A percentile compares a stretch with the other conserved stretches of the same genome.
These are phyloP conservation scores for Sturnira hondurensis DNA, from an alignment of 2,113 vertebrate genomes.

Conservation along the genomic window DNA sequence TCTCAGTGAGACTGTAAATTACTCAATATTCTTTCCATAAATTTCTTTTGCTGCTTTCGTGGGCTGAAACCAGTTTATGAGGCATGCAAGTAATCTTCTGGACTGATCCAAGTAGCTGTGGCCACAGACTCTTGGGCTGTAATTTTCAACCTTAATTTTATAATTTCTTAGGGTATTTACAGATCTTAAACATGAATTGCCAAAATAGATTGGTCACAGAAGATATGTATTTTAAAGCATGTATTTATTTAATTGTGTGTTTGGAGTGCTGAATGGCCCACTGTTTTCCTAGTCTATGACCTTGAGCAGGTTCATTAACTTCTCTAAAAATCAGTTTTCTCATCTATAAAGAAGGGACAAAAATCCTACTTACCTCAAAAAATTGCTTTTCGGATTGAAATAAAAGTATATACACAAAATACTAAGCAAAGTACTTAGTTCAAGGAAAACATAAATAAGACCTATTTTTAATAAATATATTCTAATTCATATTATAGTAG, in stretches of 20 bases:
- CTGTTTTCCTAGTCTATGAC: not conserved
- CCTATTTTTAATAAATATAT: not conserved
- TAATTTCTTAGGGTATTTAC: not conserved
- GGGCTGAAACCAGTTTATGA: not conserved
- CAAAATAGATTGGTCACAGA: not conserved
- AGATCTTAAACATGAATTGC: not conserved
- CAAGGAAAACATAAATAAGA: not conserved
- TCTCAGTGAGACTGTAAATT: not conserved
- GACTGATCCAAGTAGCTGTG: not conserved
- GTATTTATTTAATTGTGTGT: not conserved
- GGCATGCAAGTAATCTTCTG: not conserved
- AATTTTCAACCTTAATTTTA: not conserved
- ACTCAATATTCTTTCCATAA: not conserved
- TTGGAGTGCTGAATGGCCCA: not conserved
- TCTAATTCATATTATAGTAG: not conserved
- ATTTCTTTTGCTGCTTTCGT: not conserved
- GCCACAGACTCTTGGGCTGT: not conserved
- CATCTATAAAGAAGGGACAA: not conserved
- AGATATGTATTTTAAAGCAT: not conserved
- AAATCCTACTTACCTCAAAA: not conserved
- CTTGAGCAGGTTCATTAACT: not conserved
- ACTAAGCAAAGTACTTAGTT: not conserved
- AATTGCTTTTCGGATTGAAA: not conserved
- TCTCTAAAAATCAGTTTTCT: not conserved
- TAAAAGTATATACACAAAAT: not conserved